Evolutionary conservation across 1,140 invertebrate species (phyloP), one percentile per base, ranked within the genome.

Genomic region (Phenacoccus solenopsis): DNA sequence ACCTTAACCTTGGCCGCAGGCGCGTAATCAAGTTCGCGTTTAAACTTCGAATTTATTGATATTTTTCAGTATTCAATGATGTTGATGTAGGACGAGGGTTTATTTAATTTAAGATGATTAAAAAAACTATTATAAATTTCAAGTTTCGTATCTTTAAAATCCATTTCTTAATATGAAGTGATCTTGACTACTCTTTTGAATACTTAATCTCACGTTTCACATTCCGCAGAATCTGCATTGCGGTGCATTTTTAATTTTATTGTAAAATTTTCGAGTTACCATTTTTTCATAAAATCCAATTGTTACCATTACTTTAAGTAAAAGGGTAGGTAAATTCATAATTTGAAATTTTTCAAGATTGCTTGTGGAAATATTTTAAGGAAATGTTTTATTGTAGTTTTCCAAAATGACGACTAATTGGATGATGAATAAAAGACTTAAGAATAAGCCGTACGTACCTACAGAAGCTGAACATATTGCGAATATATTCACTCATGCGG

Each of bases 401-500:
- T 32, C 30, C 5, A 32, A 32, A 32, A 32, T 32, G 30, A 32
- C 5, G n/a, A n/a, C 5, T 49, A 49, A n/a, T 49, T 49, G 38
- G 38, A 49, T 49, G 38, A 49, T 49, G 38, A 49, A 49, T 49
- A 49, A 49, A 49, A 49, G 38, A n/a, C 38, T 49, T 10, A 49
- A 49, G 38, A n/a, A n/a, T n/a, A 49, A n/a, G 38, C 67, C 27
- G n/a, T 90, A 90, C 75, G 79, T 81, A 68, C 88, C 89, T 16
- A 89, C 89, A 2, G 79, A 89, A 80, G 83, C 94, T 69, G 93
- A 96, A 79, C 93, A 96, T 78, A 80, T 94, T 73, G 93, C 93
- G 10, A 96, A 96, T 80, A 87, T 96, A 56, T 81, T 93, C 71
- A 94, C 93, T 27, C 93, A 96, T 81, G 93, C 90, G 59, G 85